phyloP scores from a whole-genome alignment of 2,113 vertebrate genomes.

The Tauraco erythrolophus region DNA sequence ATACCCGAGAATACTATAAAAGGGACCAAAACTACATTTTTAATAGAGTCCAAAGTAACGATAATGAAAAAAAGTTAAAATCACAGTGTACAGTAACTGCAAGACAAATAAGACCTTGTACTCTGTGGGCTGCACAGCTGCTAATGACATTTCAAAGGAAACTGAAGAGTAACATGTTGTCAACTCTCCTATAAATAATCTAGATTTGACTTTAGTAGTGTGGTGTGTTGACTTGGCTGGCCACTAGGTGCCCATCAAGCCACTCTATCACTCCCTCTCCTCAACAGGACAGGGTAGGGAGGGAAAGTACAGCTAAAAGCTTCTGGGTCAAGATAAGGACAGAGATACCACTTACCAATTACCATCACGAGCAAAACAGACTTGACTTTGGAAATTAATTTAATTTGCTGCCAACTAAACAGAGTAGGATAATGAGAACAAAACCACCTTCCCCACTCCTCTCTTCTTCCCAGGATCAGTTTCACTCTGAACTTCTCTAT shows the following conservation, averaged over 20 bases:
- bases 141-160: background rate
- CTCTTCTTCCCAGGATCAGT: background rate
- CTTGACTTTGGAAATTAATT: background rate
- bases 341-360: background rate
- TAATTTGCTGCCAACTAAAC: background rate
- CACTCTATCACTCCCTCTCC: background rate
- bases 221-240: background rate
- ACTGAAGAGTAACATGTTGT: background rate
- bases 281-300: background rate
- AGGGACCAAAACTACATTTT: background rate
- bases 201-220: background rate
- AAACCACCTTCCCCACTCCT: background rate
- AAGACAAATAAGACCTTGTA: background rate
- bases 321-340: background rate
- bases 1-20: background rate
- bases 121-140: background rate
- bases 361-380: background rate
- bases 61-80: background rate
- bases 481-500: background rate
- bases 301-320: background rate
- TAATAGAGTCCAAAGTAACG: background rate
- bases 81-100: background rate
- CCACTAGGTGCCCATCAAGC: background rate
- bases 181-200: background rate
- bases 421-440: background rate